Percentiles rank a stretch among this genome's conserved stretches.
Evolutionary conservation across 2,113 vertebrate species (phyloP).

Genomic region (Notiomystis cincta): DNA sequence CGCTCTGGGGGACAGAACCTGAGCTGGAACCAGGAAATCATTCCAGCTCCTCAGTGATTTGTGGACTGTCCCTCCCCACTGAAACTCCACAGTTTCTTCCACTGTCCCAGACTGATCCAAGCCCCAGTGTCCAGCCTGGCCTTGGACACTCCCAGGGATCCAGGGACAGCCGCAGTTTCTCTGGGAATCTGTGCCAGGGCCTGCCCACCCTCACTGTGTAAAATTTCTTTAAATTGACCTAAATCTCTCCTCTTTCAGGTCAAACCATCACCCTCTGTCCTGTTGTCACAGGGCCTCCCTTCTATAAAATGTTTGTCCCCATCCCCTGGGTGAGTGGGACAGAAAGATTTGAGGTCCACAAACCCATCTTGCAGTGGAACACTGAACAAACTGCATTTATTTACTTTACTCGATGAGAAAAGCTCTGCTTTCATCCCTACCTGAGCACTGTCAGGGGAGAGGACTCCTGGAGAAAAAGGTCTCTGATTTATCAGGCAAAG

Average conservation of each 20-base stretch:
- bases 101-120: not conserved
- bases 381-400: not conserved
- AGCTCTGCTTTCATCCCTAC: not conserved
- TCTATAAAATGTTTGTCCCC: not conserved
- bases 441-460: not conserved
- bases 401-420: not conserved
- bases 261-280: not conserved
- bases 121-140: not conserved
- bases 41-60: not conserved
- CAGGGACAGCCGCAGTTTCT: not conserved
- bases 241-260: not conserved
- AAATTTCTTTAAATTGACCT: not conserved
- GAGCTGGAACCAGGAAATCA: too few relatives aligned
- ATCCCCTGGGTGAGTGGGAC: not conserved
- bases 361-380: not conserved
- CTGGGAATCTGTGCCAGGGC: not conserved
- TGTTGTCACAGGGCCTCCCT: not conserved
- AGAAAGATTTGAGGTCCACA: not conserved
- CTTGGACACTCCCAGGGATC: not conserved
- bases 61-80: not conserved
- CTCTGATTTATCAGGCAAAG: not conserved
- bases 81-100: fast-evolving
- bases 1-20: not conserved
- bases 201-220: not conserved
- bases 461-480: not conserved